Percentiles rank a stretch among this genome's conserved stretches.
These are phyloP conservation scores for Lymantria dispar DNA, from an alignment of 2,888 invertebrate species.

Conservation along the genomic window DNA sequence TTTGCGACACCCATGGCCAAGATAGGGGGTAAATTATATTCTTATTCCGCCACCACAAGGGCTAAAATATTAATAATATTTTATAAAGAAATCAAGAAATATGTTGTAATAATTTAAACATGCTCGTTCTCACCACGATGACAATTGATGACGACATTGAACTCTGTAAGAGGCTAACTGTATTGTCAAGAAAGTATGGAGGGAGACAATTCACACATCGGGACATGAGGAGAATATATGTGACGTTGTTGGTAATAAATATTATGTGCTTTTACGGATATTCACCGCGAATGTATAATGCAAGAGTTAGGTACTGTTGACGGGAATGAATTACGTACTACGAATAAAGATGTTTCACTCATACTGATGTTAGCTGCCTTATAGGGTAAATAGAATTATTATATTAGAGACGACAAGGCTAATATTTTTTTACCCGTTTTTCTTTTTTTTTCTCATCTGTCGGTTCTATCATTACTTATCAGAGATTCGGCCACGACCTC, in stretches of 20 bases:
- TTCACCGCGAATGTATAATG: conserved; percentile 43
- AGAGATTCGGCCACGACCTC: too few species aligned
- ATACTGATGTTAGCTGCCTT: too few species aligned
- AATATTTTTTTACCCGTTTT: background rate
- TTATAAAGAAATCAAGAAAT: background rate
- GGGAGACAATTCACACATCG: conserved; percentile 43
- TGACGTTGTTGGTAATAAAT: conserved; percentile 41
- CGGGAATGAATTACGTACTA: conserved; percentile 21
- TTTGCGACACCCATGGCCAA: too few species aligned
- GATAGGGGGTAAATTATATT: too few species aligned
- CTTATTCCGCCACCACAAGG: too few species aligned
- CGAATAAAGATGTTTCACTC: conserved; percentile 18
- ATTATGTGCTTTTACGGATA: conserved; percentile 36
- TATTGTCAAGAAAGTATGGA: conserved; percentile 48
- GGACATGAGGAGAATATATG: conserved; percentile 44
- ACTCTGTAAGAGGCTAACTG: conserved; percentile 51
- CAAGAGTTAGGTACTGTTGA: conserved; percentile 24
- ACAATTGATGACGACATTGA: conserved; percentile 30
- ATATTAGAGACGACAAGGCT: too few species aligned
- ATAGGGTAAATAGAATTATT: too few species aligned
- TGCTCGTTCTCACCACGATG: conserved; percentile 15
- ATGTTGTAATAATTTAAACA: conserved; percentile 7
- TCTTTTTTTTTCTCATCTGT: too few species aligned
- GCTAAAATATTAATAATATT: too few species aligned
- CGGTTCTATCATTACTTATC: too few species aligned